Evolutionary conservation across 2,888 invertebrate species (phyloP).

Genomic region (Drosophila koepferae): DNA sequence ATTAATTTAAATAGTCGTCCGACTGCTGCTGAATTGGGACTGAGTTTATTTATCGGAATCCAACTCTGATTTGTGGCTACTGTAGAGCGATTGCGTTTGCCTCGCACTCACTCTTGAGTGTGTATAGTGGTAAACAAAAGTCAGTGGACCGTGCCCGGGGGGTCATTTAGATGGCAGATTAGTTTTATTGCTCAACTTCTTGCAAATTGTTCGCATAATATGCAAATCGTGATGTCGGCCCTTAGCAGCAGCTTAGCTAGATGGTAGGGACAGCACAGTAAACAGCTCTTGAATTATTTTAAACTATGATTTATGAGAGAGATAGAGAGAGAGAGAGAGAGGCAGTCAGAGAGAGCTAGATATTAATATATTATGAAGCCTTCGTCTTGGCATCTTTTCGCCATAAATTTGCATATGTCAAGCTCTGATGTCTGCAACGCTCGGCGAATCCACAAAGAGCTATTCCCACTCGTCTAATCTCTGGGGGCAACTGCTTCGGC

Average conservation of each 20-base stretch:
- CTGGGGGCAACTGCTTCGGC: slow-evolving; percentile 35
- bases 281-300: slow-evolving; percentile 42
- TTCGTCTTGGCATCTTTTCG: background rate
- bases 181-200: slow-evolving; percentile 77
- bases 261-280: slow-evolving; percentile 8
- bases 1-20: slow-evolving; percentile 58
- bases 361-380: slow-evolving; percentile 23
- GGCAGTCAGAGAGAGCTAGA: background rate
- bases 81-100: slow-evolving; percentile 29
- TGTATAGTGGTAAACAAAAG: slow-evolving; percentile 53
- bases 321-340: background rate
- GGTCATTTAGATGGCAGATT: slow-evolving; percentile 78
- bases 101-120: background rate
- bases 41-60: slow-evolving; percentile 43
- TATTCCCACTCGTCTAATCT: slow-evolving; percentile 18
- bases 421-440: slow-evolving; percentile 59
- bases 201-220: slow-evolving; percentile 79
- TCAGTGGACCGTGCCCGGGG: slow-evolving; percentile 67
- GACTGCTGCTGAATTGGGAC: background rate
- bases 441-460: slow-evolving; percentile 47
- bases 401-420: slow-evolving; percentile 58
- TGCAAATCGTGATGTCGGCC: slow-evolving; percentile 68
- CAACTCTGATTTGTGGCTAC: slow-evolving; percentile 48
- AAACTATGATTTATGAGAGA: slow-evolving; percentile 53
- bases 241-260: slow-evolving; percentile 25